Evolutionary conservation across 1,140 invertebrate species (phyloP), one percentile per base, ranked within the genome.

Genomic region (Nixonia krombeini): DNA sequence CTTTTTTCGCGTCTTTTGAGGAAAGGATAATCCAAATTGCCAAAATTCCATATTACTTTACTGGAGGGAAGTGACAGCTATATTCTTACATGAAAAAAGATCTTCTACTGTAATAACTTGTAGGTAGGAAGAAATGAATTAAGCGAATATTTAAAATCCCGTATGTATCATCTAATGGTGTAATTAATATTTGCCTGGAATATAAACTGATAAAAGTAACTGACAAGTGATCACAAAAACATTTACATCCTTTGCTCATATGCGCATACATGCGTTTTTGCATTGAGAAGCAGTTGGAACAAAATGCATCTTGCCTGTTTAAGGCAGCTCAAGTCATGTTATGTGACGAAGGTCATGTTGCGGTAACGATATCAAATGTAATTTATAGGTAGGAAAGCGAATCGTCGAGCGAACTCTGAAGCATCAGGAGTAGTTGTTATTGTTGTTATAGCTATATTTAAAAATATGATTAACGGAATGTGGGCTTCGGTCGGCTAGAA

Each of bases 381-480:
- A 33, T 33, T 33, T 10, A 33, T 33, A 33, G 1, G 1, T 33
- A 33, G 4, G 31, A 33, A 33, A 33, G 12, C 31, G 6, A 2
- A 33, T 33, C 31, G 31, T 13, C 31, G 10, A 33, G 2, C n/a
- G n/a, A n/a, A n/a, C n/a, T n/a, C n/a, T 37, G 35, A 18, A n/a
- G 18, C 2, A 15, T 28, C 41, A 26, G 1, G 41, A 44, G 41
- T 25, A 26, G 21, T 44, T 45, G 25, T 45, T 45, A 29, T 45
- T 45, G 42, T 45, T 45, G 42, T 45, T 45, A 45, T 45, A 29
- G 9, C 26, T 45, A 45, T 45, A 45, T 45, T 28, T 28, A 13
- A 45, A 29, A 45, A 33, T 2, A 13, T 4, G 10, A 28, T 29
- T 16, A 28, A 16, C 23, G 16, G 16, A 29, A 15, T 17, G 8